Conservation (phyloP, 2,888 invertebrate genomes). For the Cantharis rustica region DNA sequence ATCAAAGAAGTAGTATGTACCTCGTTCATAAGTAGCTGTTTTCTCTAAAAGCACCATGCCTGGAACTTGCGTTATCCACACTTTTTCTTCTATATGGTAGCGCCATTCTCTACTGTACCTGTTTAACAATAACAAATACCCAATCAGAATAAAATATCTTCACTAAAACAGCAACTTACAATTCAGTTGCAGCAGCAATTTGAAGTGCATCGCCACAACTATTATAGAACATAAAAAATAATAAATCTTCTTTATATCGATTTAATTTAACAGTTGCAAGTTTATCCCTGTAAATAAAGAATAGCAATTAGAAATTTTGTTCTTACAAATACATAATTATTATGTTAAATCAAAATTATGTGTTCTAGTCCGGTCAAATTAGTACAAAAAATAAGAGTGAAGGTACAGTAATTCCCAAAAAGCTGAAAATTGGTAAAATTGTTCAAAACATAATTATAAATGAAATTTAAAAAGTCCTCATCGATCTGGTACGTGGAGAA, state of each 20-base stretch:
- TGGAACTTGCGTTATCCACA: slow-evolving; percentile 98
- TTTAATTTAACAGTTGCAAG: slow-evolving; percentile 93
- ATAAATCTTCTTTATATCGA: slow-evolving; percentile 97
- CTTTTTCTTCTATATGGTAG: slow-evolving; percentile 98
- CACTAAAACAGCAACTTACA: slow-evolving; percentile 68
- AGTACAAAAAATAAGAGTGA: too few relatives aligned
- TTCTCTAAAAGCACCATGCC: slow-evolving; percentile 94
- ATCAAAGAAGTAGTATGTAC: slow-evolving; percentile 99
- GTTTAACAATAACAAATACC: slow-evolving; percentile 25
- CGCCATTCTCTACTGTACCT: slow-evolving; percentile 99
- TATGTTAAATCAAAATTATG: too few relatives aligned
- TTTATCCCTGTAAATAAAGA: slow-evolving; percentile 73
- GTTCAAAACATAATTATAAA: too few relatives aligned
- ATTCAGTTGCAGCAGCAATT: slow-evolving; percentile 94
- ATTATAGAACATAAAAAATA: slow-evolving; percentile 99
- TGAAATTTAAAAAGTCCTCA: too few relatives aligned
- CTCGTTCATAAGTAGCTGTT: slow-evolving; percentile 94
- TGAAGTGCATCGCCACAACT: slow-evolving; percentile 98
- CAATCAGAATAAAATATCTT: slow-evolving; percentile 17
- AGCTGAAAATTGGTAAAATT: too few relatives aligned
- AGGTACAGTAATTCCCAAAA: too few relatives aligned
- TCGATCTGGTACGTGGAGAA: too few relatives aligned
- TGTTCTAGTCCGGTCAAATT: too few relatives aligned
- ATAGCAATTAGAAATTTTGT: background rate
- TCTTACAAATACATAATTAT: too few relatives aligned